A percentile compares a stretch with the other conserved stretches of the same genome.
phyloP scores from a whole-genome alignment of 2,113 vertebrate species.

The Cathartes aura region DNA sequence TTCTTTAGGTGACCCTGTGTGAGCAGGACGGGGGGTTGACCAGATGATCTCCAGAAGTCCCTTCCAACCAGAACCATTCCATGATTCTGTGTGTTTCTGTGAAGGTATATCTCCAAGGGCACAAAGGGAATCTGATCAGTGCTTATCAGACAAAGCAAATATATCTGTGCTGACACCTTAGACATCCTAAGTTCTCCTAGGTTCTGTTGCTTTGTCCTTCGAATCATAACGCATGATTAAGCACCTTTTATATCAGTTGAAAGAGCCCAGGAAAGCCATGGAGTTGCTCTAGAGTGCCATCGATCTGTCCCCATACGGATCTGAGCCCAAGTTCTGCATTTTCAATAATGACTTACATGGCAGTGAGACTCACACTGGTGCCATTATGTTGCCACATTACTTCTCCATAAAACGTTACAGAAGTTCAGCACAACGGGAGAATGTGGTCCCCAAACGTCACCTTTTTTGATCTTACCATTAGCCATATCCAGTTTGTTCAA shows the following conservation, averaged over 20 bases:
- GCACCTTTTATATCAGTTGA: not conserved
- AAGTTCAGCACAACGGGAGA: not conserved
- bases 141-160: not conserved
- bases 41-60: not conserved
- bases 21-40: rapidly evolving
- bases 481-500: not conserved
- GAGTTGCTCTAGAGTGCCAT: rapidly evolving
- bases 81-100: not conserved
- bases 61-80: not conserved
- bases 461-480: not conserved
- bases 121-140: not conserved
- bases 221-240: not conserved
- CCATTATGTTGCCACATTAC: not conserved
- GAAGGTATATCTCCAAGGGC: not conserved
- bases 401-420: not conserved
- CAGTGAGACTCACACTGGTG: not conserved
- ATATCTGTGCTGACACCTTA: not conserved
- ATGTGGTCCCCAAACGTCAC: not conserved
- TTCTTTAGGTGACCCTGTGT: not conserved
- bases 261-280: not conserved
- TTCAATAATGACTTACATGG: not conserved
- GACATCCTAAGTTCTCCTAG: not conserved
- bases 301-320: not conserved
- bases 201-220: not conserved
- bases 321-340: not conserved